Conservation (phyloP, 2,888 invertebrate genomes). For the Drosophila mulleri region DNA sequence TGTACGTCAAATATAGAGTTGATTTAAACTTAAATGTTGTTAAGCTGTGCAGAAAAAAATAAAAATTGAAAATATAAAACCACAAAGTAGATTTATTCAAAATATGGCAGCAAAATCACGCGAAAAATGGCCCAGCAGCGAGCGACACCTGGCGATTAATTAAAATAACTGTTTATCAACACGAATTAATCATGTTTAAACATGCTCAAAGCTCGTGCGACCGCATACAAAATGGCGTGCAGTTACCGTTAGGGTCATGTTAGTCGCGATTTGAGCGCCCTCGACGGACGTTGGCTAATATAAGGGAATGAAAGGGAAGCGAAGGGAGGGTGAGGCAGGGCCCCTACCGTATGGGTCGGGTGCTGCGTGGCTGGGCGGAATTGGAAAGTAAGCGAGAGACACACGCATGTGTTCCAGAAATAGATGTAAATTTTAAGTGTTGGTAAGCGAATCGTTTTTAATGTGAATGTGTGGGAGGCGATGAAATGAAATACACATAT, state of each 20-base stretch:
- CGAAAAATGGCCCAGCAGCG: slow-evolving; percentile 1
- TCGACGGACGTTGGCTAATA: slow-evolving; percentile 1
- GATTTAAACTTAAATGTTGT: slow-evolving; percentile 64
- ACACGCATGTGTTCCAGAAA: slow-evolving; percentile 33
- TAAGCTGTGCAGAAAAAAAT: slow-evolving; percentile 17
- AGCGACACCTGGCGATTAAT: slow-evolving; percentile 83
- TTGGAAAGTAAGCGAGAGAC: background rate
- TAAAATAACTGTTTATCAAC: slow-evolving; percentile 80
- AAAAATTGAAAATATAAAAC: background rate
- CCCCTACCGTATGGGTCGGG: background rate
- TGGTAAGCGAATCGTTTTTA: slow-evolving; percentile 3
- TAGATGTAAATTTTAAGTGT: slow-evolving; percentile 4
- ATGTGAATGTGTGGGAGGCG: background rate
- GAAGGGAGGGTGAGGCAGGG: background rate
- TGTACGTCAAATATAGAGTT: slow-evolving; percentile 29
- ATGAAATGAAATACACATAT: too few species aligned
- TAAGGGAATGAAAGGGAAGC: background rate
- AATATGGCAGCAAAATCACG: slow-evolving; percentile 17
- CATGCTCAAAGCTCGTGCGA: slow-evolving; percentile 58
- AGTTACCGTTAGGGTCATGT: slow-evolving; percentile 50
- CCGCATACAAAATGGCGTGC: slow-evolving; percentile 61
- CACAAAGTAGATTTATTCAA: background rate
- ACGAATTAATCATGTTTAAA: slow-evolving; percentile 75
- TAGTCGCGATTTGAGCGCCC: slow-evolving; percentile 24
- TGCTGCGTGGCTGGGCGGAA: too few species aligned